Base-by-base conservation (phyloP, 37 sponge, comb jelly and placozoan genomes). In the Beroe forskalii region DNA sequence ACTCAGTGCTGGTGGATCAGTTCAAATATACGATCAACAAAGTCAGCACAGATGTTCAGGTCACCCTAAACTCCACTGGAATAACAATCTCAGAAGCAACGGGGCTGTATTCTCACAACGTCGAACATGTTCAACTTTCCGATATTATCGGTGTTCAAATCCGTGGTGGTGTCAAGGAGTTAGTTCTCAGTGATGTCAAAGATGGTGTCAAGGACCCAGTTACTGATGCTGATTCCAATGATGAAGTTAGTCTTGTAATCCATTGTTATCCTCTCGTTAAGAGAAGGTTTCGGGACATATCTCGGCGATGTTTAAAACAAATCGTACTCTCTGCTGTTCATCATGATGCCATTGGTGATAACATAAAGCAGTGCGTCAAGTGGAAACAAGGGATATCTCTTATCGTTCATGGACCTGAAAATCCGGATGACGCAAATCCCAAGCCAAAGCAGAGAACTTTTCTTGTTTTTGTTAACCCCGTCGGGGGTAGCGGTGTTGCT, bases 401-500 rank as follows among this genome's bases (percentile, higher is more conserved):
- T 6, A 22, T 23, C 27, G 17, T 64, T 23, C 31, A 28, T 27
- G 66, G 66, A 6, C 31, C 24, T 6, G 66, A 48, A 12, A 6
- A 48, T 48, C 55, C 55, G 6, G 12, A 17, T 12, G 55, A 48
- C 55, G 12, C 55, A 17, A 48, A 48, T 12, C 12, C 55, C 55
- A 12, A 12, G 25, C 30, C 66, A 63, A 63, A 63, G 27, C 24
- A 63, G 76, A 32, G 40, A 33, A 72, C 38, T 17, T 72, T 23
- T 37, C 76, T 72, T 9, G 40, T 36, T 38, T 72, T 72, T 72
- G 76, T 72, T 8, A 72, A 72, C 22, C 76, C 76, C 31, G 31
- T 32, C 6, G 76, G 76, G 4, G 76, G 76, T 3, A 72, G 31
- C 3, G 40, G 40, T 32, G 20, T 36, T 8, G 76, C 76, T 36